These are phyloP conservation scores for Meghimatium bilineatum DNA, from an alignment of 2,888 invertebrate genomes.

Conservation along the genomic window DNA sequence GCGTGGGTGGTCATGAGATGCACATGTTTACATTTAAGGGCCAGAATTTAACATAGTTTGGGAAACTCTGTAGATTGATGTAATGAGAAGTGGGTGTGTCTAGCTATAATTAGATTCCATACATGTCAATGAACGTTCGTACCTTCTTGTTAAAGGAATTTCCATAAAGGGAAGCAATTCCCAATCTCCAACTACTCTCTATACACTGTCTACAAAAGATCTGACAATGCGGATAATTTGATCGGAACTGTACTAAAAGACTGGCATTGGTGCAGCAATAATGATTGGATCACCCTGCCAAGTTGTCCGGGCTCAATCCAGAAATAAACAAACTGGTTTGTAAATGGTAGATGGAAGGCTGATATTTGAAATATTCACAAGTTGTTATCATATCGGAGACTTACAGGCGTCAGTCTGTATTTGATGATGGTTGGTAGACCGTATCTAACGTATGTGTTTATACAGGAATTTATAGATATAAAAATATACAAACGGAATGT, in stretches of 20 bases:
- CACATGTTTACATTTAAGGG: too few species aligned
- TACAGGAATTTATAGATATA: too few species aligned
- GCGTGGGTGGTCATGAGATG: too few species aligned
- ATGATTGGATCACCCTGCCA: constrained; percentile 16
- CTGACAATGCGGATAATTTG: constrained; percentile 23
- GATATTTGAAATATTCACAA: neutral
- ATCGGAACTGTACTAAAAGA: constrained; percentile 11
- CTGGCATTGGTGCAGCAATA: neutral
- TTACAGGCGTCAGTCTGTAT: neutral
- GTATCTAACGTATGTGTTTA: too few species aligned
- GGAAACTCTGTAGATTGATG: neutral
- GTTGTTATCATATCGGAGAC: neutral
- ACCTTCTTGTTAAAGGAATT: neutral
- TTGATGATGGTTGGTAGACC: neutral
- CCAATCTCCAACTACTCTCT: neutral
- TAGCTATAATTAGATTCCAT: neutral
- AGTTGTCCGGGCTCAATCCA: neutral
- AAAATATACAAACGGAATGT: too few species aligned
- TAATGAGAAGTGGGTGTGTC: neutral
- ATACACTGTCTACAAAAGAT: neutral
- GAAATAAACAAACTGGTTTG: constrained; percentile 12
- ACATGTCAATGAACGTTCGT: constrained; percentile 9
- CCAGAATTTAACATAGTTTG: too few species aligned
- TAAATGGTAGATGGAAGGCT: neutral
- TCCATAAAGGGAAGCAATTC: constrained; percentile 13